phyloP scores from a whole-genome alignment of 2,888 invertebrate species.

The Esperia sulphurella region DNA sequence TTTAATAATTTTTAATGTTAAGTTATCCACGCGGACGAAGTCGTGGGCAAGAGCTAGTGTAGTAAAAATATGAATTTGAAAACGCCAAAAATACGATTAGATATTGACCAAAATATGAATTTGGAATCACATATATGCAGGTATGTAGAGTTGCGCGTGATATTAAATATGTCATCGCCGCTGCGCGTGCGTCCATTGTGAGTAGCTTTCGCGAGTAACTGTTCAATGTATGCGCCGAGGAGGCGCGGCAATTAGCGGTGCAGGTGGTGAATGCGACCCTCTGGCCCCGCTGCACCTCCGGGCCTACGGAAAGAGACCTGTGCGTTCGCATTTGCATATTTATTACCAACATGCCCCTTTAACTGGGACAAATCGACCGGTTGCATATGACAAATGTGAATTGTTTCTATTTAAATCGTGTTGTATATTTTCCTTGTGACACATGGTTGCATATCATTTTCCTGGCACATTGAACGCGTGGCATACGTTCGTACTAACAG shows the following conservation, averaged over 20 bases:
- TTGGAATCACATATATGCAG: too few relatives aligned
- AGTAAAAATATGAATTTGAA: too few relatives aligned
- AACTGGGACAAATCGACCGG: conserved; percentile 37
- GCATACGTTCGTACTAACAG: conserved; percentile 20
- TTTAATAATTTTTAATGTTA: too few relatives aligned
- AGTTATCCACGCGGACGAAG: too few relatives aligned
- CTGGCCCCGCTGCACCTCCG: conserved; percentile 37
- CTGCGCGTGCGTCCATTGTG: conserved; percentile 43
- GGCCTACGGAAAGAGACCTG: conserved; percentile 29
- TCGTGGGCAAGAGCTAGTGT: too few relatives aligned
- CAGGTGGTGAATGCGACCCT: conserved; percentile 71
- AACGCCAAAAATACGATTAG: too few relatives aligned
- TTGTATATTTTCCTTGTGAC: conserved; percentile 27
- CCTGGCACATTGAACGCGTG: conserved; percentile 42
- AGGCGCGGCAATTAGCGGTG: conserved; percentile 63
- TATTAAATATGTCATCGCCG: not conserved
- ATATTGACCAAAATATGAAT: too few relatives aligned
- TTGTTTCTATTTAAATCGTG: conserved; percentile 29
- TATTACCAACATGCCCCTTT: conserved; percentile 48
- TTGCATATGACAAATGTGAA: conserved; percentile 36
- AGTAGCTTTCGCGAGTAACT: conserved; percentile 44
- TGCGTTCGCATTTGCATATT: conserved; percentile 51
- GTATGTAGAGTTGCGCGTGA: not conserved
- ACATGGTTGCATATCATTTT: conserved; percentile 35
- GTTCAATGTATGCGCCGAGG: conserved; percentile 45